Conservation (phyloP, 2,888 invertebrate genomes). For the Sericinus montela region DNA sequence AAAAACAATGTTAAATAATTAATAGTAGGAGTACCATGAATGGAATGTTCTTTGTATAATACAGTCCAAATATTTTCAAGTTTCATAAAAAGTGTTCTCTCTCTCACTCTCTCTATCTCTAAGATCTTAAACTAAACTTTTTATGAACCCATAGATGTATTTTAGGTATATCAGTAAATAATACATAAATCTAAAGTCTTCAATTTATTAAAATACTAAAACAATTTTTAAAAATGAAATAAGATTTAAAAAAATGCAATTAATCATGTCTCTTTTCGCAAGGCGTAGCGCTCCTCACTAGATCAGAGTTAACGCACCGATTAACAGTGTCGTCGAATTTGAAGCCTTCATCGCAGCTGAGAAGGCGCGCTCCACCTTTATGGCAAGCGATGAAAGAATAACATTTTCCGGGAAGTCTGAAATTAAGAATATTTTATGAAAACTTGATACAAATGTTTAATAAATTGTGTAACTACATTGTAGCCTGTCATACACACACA, state of each 20-base stretch:
- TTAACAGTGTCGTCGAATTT: constrained; percentile 43
- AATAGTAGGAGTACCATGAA: too few relatives aligned
- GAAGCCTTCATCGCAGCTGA: constrained; percentile 50
- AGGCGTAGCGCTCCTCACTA: constrained; percentile 22
- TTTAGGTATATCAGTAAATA: too few relatives aligned
- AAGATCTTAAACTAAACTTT: too few relatives aligned
- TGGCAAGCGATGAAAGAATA: constrained; percentile 53
- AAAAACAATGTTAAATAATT: too few relatives aligned
- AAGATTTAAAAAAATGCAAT: background rate
- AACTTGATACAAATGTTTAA: too few relatives aligned
- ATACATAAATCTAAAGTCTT: background rate
- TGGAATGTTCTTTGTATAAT: too few relatives aligned
- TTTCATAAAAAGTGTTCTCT: too few relatives aligned
- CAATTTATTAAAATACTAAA: background rate
- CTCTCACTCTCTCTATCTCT: too few relatives aligned
- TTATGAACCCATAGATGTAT: too few relatives aligned
- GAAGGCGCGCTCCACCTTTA: constrained; percentile 41
- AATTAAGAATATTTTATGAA: background rate
- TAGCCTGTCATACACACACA: too few relatives aligned
- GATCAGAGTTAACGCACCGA: constrained; percentile 38
- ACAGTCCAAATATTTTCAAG: too few relatives aligned
- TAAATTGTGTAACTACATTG: too few relatives aligned
- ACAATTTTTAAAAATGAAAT: background rate
- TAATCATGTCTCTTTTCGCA: constrained; percentile 4
- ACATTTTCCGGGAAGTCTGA: constrained; percentile 47